phyloP scores from a whole-genome alignment of 2,888 invertebrate genomes.

The Lydus trimaculatus region DNA sequence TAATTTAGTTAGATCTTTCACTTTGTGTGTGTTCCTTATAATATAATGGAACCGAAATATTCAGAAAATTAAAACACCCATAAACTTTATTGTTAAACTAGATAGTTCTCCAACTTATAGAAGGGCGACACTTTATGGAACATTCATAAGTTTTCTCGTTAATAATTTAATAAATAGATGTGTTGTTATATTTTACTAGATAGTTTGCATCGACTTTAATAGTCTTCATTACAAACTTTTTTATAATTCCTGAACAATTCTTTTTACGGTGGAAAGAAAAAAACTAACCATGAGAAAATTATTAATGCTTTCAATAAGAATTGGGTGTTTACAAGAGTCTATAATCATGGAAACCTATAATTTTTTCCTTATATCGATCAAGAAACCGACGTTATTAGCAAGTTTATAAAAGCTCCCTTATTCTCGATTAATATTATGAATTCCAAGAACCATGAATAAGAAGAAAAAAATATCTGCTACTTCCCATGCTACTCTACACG shows the following conservation, averaged over 20 bases:
- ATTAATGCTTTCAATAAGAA: not conserved
- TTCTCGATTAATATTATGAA: not conserved
- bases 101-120: not conserved
- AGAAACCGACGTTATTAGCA: not conserved
- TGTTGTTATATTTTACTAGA: not conserved
- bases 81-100: not conserved
- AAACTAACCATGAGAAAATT: not conserved
- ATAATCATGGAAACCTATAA: slow-evolving; percentile 4
- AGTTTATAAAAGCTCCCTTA: not conserved
- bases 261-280: not conserved
- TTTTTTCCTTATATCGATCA: slow-evolving; percentile 2
- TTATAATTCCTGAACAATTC: not conserved
- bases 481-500: slow-evolving; percentile 1
- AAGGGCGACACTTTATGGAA: not conserved
- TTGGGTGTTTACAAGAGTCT: not conserved
- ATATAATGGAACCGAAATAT: not conserved
- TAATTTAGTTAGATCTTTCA: not conserved
- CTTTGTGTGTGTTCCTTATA: not conserved
- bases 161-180: not conserved
- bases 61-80: not conserved
- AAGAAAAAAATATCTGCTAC: not conserved
- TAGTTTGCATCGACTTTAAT: not conserved
- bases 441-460: not conserved
- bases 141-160: not conserved
- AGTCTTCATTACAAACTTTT: not conserved